These are phyloP conservation scores for Arion vulgaris DNA, from an alignment of 1,140 invertebrate genomes.

Conservation along the genomic window DNA sequence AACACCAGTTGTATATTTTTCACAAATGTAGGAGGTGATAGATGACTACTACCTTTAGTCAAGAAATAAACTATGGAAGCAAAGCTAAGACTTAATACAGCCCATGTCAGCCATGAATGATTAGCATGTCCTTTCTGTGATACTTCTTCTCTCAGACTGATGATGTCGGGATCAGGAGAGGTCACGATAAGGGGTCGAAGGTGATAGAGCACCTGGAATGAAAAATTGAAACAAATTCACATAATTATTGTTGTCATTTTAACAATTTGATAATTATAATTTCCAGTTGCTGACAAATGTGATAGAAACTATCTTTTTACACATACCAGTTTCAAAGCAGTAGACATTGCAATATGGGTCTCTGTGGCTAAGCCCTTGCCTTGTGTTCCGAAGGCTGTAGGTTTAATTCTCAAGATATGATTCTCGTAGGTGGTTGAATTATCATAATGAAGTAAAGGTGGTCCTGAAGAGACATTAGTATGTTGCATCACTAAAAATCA, in stretches of 20 bases:
- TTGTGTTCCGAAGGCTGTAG: no score
- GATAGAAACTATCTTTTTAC: no score
- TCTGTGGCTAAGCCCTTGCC: no score
- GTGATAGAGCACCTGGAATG: conserved; percentile 53
- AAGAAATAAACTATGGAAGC: conserved; percentile 42
- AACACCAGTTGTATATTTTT: conserved; percentile 46
- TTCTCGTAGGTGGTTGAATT: no score
- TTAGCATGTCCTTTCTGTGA: neutral
- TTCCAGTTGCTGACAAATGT: no score
- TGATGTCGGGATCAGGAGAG: conserved; percentile 42
- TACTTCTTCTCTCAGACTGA: neutral
- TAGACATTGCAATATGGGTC: no score
- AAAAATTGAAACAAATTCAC: neutral
- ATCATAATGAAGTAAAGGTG: no score
- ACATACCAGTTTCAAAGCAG: no score
- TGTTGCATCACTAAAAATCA: no score
- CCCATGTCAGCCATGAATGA: conserved; percentile 24
- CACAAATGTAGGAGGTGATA: conserved; percentile 15
- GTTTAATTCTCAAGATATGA: no score
- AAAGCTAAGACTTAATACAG: conserved; percentile 34
- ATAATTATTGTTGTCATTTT: neutral
- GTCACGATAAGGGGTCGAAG: conserved; percentile 51
- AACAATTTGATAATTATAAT: no score
- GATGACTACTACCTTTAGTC: conserved; percentile 23
- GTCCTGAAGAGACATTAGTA: no score